phyloP scores from a whole-genome alignment of 2,113 vertebrate species.

The Pteruthius melanotis region DNA sequence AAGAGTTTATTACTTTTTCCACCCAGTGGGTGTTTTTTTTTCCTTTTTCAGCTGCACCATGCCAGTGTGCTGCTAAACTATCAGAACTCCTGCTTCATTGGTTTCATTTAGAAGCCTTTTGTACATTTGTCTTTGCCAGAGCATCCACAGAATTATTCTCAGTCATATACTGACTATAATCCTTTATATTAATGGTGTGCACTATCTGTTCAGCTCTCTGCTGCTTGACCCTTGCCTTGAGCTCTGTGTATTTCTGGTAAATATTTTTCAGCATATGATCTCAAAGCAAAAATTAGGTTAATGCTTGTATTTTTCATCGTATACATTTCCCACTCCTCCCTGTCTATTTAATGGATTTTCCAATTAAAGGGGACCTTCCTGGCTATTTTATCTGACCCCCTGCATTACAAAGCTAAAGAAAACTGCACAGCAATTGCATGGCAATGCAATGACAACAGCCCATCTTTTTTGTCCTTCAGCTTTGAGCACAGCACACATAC shows the following conservation, averaged over 20 bases:
- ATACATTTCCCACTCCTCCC: slow-evolving; percentile 11
- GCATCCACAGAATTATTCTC: slow-evolving; percentile 3
- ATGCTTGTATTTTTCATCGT: slow-evolving; percentile 37
- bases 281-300: slow-evolving; percentile 40
- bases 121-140: not conserved
- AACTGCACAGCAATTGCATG: not conserved
- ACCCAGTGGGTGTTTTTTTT: not conserved
- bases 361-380: slow-evolving; percentile 36
- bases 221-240: slow-evolving; percentile 53
- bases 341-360: slow-evolving; percentile 56
- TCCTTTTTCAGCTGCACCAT: not conserved
- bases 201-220: slow-evolving; percentile 27
- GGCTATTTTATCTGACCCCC: slow-evolving; percentile 14
- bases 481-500: not conserved
- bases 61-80: slow-evolving; percentile 1
- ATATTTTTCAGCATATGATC: slow-evolving; percentile 30
- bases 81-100: slow-evolving; percentile 36
- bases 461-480: slow-evolving; percentile 52
- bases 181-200: slow-evolving; percentile 34
- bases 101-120: slow-evolving; percentile 41
- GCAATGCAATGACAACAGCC: slow-evolving; percentile 6
- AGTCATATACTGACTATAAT: slow-evolving; percentile 15
- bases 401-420: slow-evolving; percentile 34
- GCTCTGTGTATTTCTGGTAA: slow-evolving; percentile 45
- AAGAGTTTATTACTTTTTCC: slow-evolving; percentile 47